These are phyloP conservation scores for Sebastes minor DNA, from an alignment of 2,797 vertebrate genomes.

Conservation along the genomic window DNA sequence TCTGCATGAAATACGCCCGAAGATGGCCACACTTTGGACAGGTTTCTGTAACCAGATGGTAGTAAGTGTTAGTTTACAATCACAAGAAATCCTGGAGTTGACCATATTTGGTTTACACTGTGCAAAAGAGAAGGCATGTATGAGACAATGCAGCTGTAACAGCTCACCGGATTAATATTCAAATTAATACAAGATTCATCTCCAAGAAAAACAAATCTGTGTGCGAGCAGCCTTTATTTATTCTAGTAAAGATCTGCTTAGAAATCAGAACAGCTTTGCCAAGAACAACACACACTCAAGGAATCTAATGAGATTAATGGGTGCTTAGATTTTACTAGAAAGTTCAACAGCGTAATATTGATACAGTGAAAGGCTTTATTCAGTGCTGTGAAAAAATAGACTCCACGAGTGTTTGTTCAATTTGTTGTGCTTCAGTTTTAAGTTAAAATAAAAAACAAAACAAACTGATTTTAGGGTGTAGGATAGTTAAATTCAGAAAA, in stretches of 20 bases:
- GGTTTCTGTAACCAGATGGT: conserved; percentile 80
- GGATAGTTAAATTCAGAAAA: background rate
- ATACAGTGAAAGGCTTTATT: background rate
- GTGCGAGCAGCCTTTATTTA: background rate
- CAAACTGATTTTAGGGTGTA: background rate
- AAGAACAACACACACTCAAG: background rate
- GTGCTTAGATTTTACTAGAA: background rate
- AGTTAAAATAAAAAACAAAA: too few relatives aligned
- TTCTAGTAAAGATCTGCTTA: background rate
- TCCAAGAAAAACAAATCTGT: background rate
- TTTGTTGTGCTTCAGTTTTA: too few relatives aligned
- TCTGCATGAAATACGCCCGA: conserved; percentile 98
- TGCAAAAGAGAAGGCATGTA: background rate
- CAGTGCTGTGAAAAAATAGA: background rate
- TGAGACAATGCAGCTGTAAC: background rate
- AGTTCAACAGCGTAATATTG: background rate
- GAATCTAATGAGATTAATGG: background rate
- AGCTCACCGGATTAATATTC: background rate
- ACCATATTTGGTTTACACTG: background rate
- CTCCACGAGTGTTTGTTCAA: background rate
- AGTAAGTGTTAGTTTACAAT: background rate
- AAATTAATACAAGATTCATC: background rate
- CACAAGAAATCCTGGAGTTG: background rate
- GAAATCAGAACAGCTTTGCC: background rate
- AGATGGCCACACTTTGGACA: conserved; percentile 96